Percentiles rank a stretch among this genome's conserved stretches.
phyloP scores from a whole-genome alignment of 2,797 vertebrate genomes.

The Enteromius viviparus region DNA sequence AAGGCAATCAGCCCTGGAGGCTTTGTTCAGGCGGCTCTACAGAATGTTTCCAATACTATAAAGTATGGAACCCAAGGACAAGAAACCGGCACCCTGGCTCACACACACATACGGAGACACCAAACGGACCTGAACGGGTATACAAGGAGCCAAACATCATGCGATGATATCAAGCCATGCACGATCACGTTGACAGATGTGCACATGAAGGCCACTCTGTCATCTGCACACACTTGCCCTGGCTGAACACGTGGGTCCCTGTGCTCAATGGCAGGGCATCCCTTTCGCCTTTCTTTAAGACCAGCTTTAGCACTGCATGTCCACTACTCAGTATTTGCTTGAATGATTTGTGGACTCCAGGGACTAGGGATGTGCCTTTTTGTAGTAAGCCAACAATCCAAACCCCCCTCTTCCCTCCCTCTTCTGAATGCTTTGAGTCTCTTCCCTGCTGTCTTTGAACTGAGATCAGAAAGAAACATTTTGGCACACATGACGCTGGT shows the following conservation, averaged over 20 bases:
- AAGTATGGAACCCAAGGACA: slow-evolving; percentile 62
- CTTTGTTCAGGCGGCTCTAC: slow-evolving; percentile 53
- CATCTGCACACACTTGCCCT: slow-evolving; percentile 19
- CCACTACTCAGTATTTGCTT: slow-evolving; percentile 63
- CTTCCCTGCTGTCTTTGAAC: slow-evolving; percentile 82
- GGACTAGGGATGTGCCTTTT: slow-evolving; percentile 70
- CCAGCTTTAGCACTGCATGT: slow-evolving; percentile 63
- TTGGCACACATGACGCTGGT: slow-evolving; percentile 70
- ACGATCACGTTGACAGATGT: slow-evolving; percentile 46
- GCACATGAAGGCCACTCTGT: slow-evolving; percentile 39
- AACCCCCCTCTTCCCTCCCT: slow-evolving; percentile 60
- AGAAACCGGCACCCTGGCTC: slow-evolving; percentile 46
- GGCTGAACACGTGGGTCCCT: slow-evolving; percentile 62
- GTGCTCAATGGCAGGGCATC: slow-evolving; percentile 64
- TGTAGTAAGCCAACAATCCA: slow-evolving; percentile 66
- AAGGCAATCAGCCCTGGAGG: slow-evolving; percentile 74
- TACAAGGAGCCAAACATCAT: slow-evolving; percentile 31
- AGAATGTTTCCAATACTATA: slow-evolving; percentile 59
- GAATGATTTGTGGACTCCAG: slow-evolving; percentile 77
- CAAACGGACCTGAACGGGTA: slow-evolving; percentile 4
- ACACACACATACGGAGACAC: slow-evolving; percentile 28
- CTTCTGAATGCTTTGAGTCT: slow-evolving; percentile 76
- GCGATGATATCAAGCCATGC: slow-evolving; percentile 9
- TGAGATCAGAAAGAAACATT: slow-evolving; percentile 77
- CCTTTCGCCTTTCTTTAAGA: slow-evolving; percentile 58